phyloP scores from a whole-genome alignment of 1,140 invertebrate genomes.

The Bombus consobrinus region DNA sequence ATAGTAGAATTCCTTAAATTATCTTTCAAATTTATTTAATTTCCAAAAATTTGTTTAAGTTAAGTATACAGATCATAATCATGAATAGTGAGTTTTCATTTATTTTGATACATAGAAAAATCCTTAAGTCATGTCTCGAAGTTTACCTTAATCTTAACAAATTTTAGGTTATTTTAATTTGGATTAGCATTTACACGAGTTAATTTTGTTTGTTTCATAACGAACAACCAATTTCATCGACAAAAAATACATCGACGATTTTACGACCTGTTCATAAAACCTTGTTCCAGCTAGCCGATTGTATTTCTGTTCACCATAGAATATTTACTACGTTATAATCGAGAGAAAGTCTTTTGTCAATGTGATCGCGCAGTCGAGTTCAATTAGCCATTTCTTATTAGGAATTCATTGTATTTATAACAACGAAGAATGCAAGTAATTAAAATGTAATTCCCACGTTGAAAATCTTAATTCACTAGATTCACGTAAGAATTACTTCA shows the following conservation, averaged over 20 bases:
- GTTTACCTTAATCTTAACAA: too few relatives aligned
- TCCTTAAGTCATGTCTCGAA: too few relatives aligned
- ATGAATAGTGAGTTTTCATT: too few relatives aligned
- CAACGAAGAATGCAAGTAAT: not conserved
- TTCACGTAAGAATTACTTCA: not conserved
- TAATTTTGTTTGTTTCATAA: not conserved
- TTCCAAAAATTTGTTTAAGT: too few relatives aligned
- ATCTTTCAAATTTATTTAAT: too few relatives aligned
- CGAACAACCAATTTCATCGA: not conserved
- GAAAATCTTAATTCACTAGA: not conserved
- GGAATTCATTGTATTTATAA: not conserved
- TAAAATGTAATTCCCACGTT: not conserved
- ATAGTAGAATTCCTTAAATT: too few relatives aligned
- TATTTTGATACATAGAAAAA: too few relatives aligned
- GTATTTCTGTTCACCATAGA: not conserved
- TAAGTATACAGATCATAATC: too few relatives aligned
- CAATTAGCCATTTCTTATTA: not conserved
- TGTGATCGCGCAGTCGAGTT: not conserved
- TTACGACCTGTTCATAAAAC: not conserved
- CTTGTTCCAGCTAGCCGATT: not conserved
- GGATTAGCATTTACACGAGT: not conserved
- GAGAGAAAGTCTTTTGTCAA: not conserved
- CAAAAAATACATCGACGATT: not conserved
- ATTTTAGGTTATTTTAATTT: not conserved
- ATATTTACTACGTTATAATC: not conserved